Evolutionary conservation across 2,113 vertebrate species (phyloP).

Genomic region (Anolis carolinensis): DNA sequence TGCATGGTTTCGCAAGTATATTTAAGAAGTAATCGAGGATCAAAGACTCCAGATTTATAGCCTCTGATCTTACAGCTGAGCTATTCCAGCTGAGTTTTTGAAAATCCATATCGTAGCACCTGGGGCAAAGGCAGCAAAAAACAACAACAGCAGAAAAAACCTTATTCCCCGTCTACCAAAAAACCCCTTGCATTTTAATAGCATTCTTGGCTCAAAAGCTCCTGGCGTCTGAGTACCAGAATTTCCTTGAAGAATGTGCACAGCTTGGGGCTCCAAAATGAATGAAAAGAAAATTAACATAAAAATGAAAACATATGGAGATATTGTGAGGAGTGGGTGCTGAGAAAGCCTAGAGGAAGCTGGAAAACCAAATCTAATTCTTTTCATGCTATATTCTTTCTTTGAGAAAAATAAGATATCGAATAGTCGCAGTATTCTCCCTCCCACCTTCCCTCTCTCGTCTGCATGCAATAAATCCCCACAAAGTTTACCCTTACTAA

Average conservation of each 20-base stretch:
- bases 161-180: too few relatives aligned
- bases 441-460: background rate
- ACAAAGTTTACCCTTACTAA: background rate
- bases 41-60: conserved; percentile 25
- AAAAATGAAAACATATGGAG: conserved; percentile 45
- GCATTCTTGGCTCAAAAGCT: conserved; percentile 11
- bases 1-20: conserved; percentile 6
- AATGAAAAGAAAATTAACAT: conserved; percentile 41
- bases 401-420: conserved; percentile 18
- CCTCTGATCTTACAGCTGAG: conserved; percentile 24
- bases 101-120: conserved; percentile 23
- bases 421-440: background rate
- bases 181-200: conserved; percentile 16
- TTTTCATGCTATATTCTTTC: conserved; percentile 21
- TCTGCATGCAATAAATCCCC: background rate
- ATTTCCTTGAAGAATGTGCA: conserved; percentile 16
- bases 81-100: conserved; percentile 21
- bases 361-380: conserved; percentile 19
- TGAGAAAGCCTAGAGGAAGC: background rate
- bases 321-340: background rate
- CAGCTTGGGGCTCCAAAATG: conserved; percentile 24
- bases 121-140: background rate
- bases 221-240: conserved; percentile 16
- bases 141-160: background rate
- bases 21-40: conserved; percentile 17